Base-by-base conservation (phyloP, 1,140 invertebrate species). In the Drosophila kurseongensis region DNA sequence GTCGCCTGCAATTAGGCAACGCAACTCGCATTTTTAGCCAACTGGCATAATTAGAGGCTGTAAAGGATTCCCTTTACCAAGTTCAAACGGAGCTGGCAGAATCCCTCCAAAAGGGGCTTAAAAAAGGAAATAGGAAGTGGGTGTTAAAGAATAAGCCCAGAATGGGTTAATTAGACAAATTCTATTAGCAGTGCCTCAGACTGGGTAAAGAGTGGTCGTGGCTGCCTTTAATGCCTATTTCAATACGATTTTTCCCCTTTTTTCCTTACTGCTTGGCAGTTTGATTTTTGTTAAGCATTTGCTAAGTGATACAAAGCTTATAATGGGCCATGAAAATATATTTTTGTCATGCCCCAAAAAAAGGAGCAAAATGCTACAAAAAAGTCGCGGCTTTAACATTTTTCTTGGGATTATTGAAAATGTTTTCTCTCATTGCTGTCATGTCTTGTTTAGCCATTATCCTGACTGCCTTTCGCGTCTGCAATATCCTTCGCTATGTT, bases 131-230 rank as follows among this genome's bases (percentile, higher is more conserved):
- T 9, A 8, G 13, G 23, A 0, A 18, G 14, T 13, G 44, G 6
- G 2, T 9, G 27, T 16, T 7, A 18, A n/a, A 35, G 58, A 13
- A 10, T 32, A 23, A 40, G 12, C 16, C 14, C 40, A 23, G 35
- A 75, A 75, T 54, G 48, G 66, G 52, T 75, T 75, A 75, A 75
- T 75, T 66, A 75, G 61, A 52, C 41, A 65, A 66, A 75, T 75
- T 75, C 38, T 27, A 47, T 54, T 38, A 23, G 14, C 5, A 51
- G 10, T 2, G 27, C 1, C 23, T 10, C 12, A 38, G 14, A 16
- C 9, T 9, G 23, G 36, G 4, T 16, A 13, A 0, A 38, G 29
- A 52, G n/a, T 32, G 13, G 9, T 3, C 6, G 14, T 48, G 35
- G 16, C 2, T 55, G 12, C 8, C 6, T 7, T 7, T 7, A 27